Base-by-base conservation (phyloP, 2,113 vertebrate species). In the Sturnus vulgaris region DNA sequence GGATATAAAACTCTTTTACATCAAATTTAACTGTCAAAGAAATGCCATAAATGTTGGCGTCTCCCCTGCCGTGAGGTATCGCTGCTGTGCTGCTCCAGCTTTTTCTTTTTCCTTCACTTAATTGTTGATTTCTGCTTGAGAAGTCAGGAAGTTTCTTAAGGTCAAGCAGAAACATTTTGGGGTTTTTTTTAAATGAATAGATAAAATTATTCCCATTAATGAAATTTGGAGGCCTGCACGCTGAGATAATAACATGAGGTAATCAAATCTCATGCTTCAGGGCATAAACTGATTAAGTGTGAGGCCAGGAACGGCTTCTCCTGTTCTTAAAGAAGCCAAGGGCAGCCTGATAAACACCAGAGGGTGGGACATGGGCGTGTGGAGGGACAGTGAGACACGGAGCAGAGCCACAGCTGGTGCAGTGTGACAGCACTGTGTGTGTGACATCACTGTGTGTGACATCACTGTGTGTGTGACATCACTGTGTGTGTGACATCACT, bases 241-340 rank as follows among this genome's bases (percentile, higher is more conserved):
- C 94, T 93, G 93, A 93, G 93, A 95, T 95, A 86, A 92, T 95
- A 85, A 76, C 42, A 31, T 19, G 82, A 85, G 82, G 89, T 96
- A 96, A 97, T 97, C 96, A 97, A 96, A 97, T 97, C 95, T 97
- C 96, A 97, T 96, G 97, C 97, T 97, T 97, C 96, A 96, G 96
- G 95, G 96, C 85, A 53, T 95, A 95, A 96, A 95, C 94, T 95
- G 91, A 95, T 97, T 86, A 87, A 90, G 82, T 66, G 2, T 4
- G 12, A 81, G 95, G 90, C 66, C 91, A 88, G 93, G 94, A 73
- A n/a, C 53, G 25, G 17, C 64, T 82, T 44, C 59, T 79, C 55
- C 66, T 11, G 19, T 44, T 87, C 79, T 68, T n/a, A 35, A 37
- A 87, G 91, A 46, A n/a, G 47, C 4, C 9, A 59, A 42, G 73